Evolutionary conservation across 2,113 vertebrate genomes (phyloP).

Genomic region (rabbit (Oryctolagus cuniculus)): mOryCun1.1 NC_091441.1:38633001-38633500

Average conservation of each 20-base stretch:
- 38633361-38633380: constrained; percentile 73
- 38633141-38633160: background rate
- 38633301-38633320: background rate
- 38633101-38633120: background rate
- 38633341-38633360: background rate
- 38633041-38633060: background rate
- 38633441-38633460: constrained; percentile 63
- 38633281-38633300: background rate
- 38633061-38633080: background rate
- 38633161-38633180: background rate
- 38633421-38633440: constrained; percentile 76
- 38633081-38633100: background rate
- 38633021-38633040: constrained; percentile 16
- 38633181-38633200: constrained; percentile 45
- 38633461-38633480: constrained; percentile 64
- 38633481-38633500: constrained; percentile 37
- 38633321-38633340: background rate
- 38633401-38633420: constrained; percentile 60
- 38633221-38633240: constrained; percentile 44
- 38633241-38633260: constrained; percentile 43
- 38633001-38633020: background rate
- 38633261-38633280: background rate
- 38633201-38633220: background rate
- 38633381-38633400: constrained; percentile 61
- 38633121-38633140: background rate